Evolutionary conservation across 2,797 vertebrate species (phyloP).

Genomic region (Tangara arthus): DNA sequence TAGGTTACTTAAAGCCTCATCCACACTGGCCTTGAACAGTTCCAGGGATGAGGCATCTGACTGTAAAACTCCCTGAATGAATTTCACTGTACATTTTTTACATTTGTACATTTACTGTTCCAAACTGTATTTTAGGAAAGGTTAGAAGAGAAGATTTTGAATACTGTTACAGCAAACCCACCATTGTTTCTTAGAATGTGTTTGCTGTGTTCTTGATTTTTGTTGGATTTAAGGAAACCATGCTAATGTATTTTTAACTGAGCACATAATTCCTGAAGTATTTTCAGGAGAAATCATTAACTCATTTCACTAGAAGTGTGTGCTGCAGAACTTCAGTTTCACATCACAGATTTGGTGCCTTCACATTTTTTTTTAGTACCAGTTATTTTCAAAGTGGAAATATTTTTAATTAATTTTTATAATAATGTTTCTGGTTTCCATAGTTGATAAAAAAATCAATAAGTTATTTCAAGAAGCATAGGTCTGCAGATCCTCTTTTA

Average conservation of each 20-base stretch:
- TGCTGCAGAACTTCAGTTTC: background rate
- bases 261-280: background rate
- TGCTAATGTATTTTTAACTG: background rate
- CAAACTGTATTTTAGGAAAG: background rate
- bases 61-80: background rate
- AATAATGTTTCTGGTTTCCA: background rate
- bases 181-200: background rate
- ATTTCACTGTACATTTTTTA: background rate
- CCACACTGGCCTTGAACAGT: background rate
- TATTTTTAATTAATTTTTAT: background rate
- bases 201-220: background rate
- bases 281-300: background rate
- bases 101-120: background rate
- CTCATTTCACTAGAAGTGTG: background rate
- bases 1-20: background rate
- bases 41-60: background rate
- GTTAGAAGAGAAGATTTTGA: background rate
- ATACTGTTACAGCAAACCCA: fast-evolving
- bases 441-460: background rate
- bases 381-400: background rate
- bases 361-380: background rate
- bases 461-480: background rate
- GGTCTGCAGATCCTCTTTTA: background rate
- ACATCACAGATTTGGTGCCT: background rate
- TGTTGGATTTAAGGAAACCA: background rate